phyloP scores from a whole-genome alignment of 1,140 invertebrate genomes.

The Vanessa atalanta region DNA sequence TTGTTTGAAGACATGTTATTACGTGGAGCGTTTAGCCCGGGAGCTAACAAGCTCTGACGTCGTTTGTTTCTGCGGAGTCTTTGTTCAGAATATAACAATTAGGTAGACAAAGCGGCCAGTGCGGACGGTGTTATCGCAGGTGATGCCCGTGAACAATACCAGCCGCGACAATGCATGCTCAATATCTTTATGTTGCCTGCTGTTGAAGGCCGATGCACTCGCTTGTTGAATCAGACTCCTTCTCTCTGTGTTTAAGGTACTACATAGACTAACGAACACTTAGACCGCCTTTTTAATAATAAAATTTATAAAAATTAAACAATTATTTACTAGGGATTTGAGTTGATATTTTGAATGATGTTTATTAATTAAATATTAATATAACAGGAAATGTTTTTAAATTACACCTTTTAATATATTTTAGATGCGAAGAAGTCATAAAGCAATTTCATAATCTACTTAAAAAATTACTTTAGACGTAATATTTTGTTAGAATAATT shows the following conservation, averaged over 20 bases:
- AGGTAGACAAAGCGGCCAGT: conserved; percentile 69
- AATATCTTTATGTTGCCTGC: conserved; percentile 74
- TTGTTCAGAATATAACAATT: conserved; percentile 76
- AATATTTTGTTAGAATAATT: too few species aligned
- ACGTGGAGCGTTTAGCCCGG: conserved; percentile 68
- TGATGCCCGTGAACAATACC: conserved; percentile 61
- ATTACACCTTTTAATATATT: too few species aligned
- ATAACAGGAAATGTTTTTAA: too few species aligned
- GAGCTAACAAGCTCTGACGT: conserved; percentile 60
- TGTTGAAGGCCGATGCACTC: conserved; percentile 71
- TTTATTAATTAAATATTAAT: too few species aligned
- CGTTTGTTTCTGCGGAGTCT: conserved; percentile 64
- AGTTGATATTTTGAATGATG: too few species aligned
- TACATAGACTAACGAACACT: conserved; percentile 33
- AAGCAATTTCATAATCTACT: too few species aligned
- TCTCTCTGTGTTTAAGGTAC: conserved; percentile 52
- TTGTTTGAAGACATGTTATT: conserved; percentile 77
- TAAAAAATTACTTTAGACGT: too few species aligned
- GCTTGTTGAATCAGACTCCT: conserved; percentile 66
- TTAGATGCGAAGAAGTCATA: too few species aligned
- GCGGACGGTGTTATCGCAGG: conserved; percentile 63
- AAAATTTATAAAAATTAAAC: not conserved
- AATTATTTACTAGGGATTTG: not conserved
- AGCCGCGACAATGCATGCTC: conserved; percentile 67
- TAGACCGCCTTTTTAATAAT: conserved; percentile 14